phyloP scores from a whole-genome alignment of 2,888 invertebrate species.

The Archaeoteleia sp. region DNA sequence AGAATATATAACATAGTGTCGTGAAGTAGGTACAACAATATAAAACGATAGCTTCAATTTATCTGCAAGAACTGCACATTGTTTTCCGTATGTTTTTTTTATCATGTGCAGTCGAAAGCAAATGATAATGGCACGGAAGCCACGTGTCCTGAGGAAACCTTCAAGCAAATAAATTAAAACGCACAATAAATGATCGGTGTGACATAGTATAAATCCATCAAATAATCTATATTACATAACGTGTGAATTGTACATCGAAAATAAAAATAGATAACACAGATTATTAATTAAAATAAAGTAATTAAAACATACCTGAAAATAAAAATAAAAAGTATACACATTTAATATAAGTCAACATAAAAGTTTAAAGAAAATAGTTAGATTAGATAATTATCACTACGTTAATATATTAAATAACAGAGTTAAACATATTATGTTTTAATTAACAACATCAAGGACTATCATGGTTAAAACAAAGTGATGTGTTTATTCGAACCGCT shows the following conservation, averaged over 20 bases:
- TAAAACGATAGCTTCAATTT: slow-evolving; percentile 65
- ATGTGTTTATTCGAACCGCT: too few relatives aligned
- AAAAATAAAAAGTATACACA: too few relatives aligned
- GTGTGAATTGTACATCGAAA: too few relatives aligned
- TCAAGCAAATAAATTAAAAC: slow-evolving; percentile 71
- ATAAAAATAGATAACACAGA: too few relatives aligned
- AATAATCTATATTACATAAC: too few relatives aligned
- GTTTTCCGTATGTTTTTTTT: slow-evolving; percentile 58
- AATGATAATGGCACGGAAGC: slow-evolving; percentile 60
- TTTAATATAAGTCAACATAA: too few relatives aligned
- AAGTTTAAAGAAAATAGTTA: too few relatives aligned
- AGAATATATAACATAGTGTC: slow-evolving; percentile 60
- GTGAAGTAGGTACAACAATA: slow-evolving; percentile 62
- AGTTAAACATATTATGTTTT: slow-evolving; percentile 54
- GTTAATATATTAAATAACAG: slow-evolving; percentile 32
- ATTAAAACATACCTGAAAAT: too few relatives aligned
- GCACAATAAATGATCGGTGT: slow-evolving; percentile 63
- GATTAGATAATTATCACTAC: too few relatives aligned
- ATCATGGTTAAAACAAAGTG: too few relatives aligned
- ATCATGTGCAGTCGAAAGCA: slow-evolving; percentile 63
- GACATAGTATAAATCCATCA: slow-evolving; percentile 26
- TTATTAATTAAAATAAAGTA: too few relatives aligned
- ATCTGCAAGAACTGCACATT: slow-evolving; percentile 69
- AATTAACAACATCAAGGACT: slow-evolving; percentile 55
- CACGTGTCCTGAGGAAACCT: slow-evolving; percentile 53